These are phyloP conservation scores for Orussus abietinus DNA, from an alignment of 1,140 invertebrate species.

Conservation along the genomic window DNA sequence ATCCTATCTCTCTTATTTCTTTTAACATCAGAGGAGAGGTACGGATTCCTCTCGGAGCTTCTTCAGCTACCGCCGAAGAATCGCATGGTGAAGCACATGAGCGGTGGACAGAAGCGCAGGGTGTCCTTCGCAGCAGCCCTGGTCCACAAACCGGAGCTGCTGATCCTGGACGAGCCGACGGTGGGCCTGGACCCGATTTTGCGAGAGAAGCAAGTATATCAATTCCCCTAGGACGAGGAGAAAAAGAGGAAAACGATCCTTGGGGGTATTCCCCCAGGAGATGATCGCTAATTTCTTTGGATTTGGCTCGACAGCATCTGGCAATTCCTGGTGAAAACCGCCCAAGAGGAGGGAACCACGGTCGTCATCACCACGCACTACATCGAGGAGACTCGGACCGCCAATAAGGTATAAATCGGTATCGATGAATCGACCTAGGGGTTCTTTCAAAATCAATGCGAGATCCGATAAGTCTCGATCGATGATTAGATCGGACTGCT, in stretches of 20 bases:
- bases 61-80: conserved; percentile 68
- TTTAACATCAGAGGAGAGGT: conserved; percentile 54
- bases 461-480: neutral
- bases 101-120: conserved; percentile 85
- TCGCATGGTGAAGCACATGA: conserved; percentile 63
- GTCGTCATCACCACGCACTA: conserved; percentile 93
- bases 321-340: conserved; percentile 76
- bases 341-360: conserved; percentile 63
- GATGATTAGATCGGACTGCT: conserved; percentile 88
- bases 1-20: neutral
- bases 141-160: conserved; percentile 80
- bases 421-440: no score
- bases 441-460: no score
- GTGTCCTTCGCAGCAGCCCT: conserved; percentile 83
- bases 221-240: no score
- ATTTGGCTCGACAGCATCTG: no score
- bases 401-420: conserved; percentile 70
- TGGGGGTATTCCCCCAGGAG: no score
- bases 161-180: conserved; percentile 91
- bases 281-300: no score
- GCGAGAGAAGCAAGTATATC: conserved; percentile 69
- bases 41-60: conserved; percentile 66
- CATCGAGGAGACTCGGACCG: conserved; percentile 86
- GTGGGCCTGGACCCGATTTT: conserved; percentile 88
- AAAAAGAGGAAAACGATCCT: no score